Percentiles rank a stretch among this genome's conserved stretches.
These are phyloP conservation scores for Gerris lacustris DNA, from an alignment of 2,888 invertebrate genomes.

Conservation along the genomic window DNA sequence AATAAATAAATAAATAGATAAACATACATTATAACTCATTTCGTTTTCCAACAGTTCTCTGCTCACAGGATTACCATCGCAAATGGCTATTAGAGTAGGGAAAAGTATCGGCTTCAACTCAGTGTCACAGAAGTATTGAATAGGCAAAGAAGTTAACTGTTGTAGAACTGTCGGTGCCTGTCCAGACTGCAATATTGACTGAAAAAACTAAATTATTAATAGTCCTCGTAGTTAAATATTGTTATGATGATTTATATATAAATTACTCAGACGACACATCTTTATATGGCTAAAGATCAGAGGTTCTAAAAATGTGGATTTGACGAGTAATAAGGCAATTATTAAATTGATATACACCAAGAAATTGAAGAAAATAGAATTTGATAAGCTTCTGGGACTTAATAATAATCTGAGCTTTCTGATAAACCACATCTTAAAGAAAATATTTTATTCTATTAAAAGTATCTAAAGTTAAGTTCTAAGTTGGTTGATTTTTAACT, in stretches of 20 bases:
- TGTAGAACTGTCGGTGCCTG: conserved; percentile 68
- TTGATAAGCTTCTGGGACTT: no score
- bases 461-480: no score
- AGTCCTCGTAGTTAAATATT: not conserved
- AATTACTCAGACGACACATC: no score
- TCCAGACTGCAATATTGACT: conserved; percentile 61
- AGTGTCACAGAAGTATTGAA: conserved; percentile 71
- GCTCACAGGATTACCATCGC: conserved; percentile 54
- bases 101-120: conserved; percentile 56
- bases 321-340: no score
- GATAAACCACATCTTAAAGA: no score
- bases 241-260: conserved; percentile 5
- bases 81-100: conserved; percentile 64
- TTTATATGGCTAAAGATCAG: no score
- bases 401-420: no score
- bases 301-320: no score
- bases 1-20: not conserved
- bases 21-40: conserved; percentile 47
- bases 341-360: no score
- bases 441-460: no score
- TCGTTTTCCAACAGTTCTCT: conserved; percentile 62
- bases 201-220: conserved; percentile 34
- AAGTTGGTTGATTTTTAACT: no score
- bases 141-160: conserved; percentile 69
- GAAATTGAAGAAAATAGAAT: no score